Conservation (phyloP, 2,888 invertebrate genomes). For the Chromoteleia sp. region DNA sequence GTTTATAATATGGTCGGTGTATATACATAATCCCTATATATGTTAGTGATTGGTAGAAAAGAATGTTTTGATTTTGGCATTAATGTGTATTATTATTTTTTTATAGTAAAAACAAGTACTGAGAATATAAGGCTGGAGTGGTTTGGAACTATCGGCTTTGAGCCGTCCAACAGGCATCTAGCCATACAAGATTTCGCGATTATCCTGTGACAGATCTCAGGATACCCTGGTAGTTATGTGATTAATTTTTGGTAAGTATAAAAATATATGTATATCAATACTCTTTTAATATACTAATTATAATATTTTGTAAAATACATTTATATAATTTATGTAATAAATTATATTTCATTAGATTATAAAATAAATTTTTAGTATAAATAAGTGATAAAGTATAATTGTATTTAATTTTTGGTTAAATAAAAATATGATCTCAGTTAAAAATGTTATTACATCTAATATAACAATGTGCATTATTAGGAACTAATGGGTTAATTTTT, state of each 20-base stretch:
- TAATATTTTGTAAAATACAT: too few species aligned
- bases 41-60: neutral
- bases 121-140: slow-evolving; percentile 77
- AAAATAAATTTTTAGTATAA: too few species aligned
- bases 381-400: too few species aligned
- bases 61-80: slow-evolving; percentile 36
- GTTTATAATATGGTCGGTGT: too few species aligned
- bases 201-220: slow-evolving; percentile 81
- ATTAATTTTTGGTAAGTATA: slow-evolving; percentile 84
- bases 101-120: slow-evolving; percentile 78
- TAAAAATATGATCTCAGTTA: too few species aligned
- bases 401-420: too few species aligned
- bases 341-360: too few species aligned
- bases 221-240: slow-evolving; percentile 84
- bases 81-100: slow-evolving; percentile 29
- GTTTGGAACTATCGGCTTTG: slow-evolving; percentile 79
- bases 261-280: neutral
- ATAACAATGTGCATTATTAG: slow-evolving; percentile 77
- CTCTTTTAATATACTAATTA: neutral
- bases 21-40: slow-evolving; percentile 1
- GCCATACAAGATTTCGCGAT: slow-evolving; percentile 76
- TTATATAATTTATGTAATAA: too few species aligned
- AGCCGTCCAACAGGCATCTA: slow-evolving; percentile 77
- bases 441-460: slow-evolving; percentile 4
- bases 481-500: slow-evolving; percentile 82